Conservation (phyloP, 2,888 invertebrate species). For the Dione vanillae region DNA sequence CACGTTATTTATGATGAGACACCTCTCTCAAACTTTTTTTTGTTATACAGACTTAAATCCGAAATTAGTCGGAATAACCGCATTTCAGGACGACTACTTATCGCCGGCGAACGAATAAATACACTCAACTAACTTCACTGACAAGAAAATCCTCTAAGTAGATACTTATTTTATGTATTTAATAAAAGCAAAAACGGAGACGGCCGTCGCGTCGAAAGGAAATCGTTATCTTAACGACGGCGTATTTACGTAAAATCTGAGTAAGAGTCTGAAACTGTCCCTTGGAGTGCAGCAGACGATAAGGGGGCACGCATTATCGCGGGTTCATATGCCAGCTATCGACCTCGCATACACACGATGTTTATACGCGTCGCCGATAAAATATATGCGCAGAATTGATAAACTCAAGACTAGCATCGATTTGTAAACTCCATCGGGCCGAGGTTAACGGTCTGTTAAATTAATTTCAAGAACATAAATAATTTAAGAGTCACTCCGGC, state of each 20-base stretch:
- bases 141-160: conserved; percentile 67
- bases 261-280: conserved; percentile 73
- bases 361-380: conserved; percentile 65
- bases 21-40: conserved; percentile 59
- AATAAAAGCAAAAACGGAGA: conserved; percentile 71
- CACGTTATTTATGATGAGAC: conserved; percentile 81
- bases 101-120: conserved; percentile 44
- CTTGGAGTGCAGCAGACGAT: conserved; percentile 73
- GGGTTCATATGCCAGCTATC: conserved; percentile 81
- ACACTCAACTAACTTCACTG: conserved; percentile 61
- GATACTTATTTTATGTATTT: conserved; percentile 68
- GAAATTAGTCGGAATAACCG: conserved; percentile 40
- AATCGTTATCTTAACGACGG: conserved; percentile 80
- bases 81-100: conserved; percentile 42
- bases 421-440: conserved; percentile 73
- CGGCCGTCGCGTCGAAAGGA: conserved; percentile 73
- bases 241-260: conserved; percentile 81
- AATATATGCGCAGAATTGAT: conserved; percentile 69
- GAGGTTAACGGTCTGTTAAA: conserved; percentile 75
- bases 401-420: conserved; percentile 63
- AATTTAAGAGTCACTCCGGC: conserved; percentile 42
- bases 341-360: conserved; percentile 63
- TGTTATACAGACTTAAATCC: conserved; percentile 40
- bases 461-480: conserved; percentile 66
- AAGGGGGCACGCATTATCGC: conserved; percentile 65